phyloP scores from a whole-genome alignment of 2,888 invertebrate genomes.

The Coecobrya sp. region DNA sequence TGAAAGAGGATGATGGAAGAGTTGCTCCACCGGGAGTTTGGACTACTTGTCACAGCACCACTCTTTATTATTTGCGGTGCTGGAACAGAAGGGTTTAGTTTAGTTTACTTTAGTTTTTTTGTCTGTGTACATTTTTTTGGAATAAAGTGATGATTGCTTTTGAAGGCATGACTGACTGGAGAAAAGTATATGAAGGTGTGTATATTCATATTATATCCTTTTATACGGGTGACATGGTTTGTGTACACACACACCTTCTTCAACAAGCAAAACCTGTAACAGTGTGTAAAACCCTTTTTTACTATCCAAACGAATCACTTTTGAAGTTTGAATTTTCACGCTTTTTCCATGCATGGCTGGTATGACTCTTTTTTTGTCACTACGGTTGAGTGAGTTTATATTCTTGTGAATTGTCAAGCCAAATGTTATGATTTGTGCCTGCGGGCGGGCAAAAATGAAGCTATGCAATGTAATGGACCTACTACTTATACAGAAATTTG shows the following conservation, averaged over 20 bases:
- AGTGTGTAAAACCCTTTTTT: not conserved
- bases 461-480: too few species aligned
- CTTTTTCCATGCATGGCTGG: slow-evolving; percentile 31
- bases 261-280: not conserved
- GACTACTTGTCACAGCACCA: not conserved
- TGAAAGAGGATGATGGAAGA: not conserved
- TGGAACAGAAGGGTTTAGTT: not conserved
- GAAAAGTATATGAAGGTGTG: not conserved
- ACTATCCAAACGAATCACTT: slow-evolving; percentile 22
- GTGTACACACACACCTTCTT: slow-evolving; percentile 33
- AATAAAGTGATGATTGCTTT: not conserved
- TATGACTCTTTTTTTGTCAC: not conserved
- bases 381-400: slow-evolving; percentile 9
- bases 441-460: not conserved
- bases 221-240: not conserved
- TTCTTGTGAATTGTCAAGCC: slow-evolving; percentile 12
- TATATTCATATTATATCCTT: too few species aligned
- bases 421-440: not conserved
- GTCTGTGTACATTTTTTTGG: slow-evolving; percentile 1
- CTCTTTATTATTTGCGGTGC: not conserved
- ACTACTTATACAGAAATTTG: not conserved
- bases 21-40: not conserved
- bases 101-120: not conserved
- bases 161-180: slow-evolving; percentile 11
- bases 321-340: slow-evolving; percentile 29